These are phyloP conservation scores for Stomatorhinus walkeri DNA, from an alignment of 2,797 vertebrate genomes.

Conservation along the genomic window DNA sequence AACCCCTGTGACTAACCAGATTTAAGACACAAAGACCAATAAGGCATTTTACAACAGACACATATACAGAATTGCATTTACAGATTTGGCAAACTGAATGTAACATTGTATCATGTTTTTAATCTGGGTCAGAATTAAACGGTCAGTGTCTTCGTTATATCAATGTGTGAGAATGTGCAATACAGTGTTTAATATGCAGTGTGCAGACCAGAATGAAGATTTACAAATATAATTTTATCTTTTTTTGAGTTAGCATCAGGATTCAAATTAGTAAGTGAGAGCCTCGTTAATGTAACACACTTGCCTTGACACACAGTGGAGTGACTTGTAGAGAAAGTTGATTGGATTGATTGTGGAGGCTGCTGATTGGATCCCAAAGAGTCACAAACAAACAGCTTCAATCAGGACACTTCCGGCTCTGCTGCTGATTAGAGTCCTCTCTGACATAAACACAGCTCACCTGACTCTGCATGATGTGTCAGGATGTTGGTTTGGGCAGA, in stretches of 20 bases:
- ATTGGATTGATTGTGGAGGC: background rate
- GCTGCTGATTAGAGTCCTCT: background rate
- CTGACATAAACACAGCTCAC: background rate
- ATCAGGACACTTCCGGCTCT: background rate
- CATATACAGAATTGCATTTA: background rate
- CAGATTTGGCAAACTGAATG: background rate
- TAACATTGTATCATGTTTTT: background rate
- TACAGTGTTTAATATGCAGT: background rate
- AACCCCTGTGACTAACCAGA: background rate
- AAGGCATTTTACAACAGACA: background rate
- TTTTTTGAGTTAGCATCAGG: background rate
- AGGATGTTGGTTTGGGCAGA: background rate
- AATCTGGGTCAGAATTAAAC: background rate
- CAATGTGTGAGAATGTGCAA: background rate
- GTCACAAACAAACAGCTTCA: constrained; percentile 7
- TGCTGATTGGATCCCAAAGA: background rate
- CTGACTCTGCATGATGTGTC: background rate
- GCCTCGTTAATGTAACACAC: background rate
- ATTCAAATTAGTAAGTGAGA: background rate
- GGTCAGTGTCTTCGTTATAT: background rate
- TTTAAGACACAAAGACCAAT: background rate
- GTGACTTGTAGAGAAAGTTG: background rate
- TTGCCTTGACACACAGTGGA: background rate
- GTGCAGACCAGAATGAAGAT: background rate
- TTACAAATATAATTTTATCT: background rate